Evolutionary conservation across 2,888 invertebrate genomes (phyloP), one percentile per base, ranked within the genome.

Genomic region (Netelia inedita): DNA sequence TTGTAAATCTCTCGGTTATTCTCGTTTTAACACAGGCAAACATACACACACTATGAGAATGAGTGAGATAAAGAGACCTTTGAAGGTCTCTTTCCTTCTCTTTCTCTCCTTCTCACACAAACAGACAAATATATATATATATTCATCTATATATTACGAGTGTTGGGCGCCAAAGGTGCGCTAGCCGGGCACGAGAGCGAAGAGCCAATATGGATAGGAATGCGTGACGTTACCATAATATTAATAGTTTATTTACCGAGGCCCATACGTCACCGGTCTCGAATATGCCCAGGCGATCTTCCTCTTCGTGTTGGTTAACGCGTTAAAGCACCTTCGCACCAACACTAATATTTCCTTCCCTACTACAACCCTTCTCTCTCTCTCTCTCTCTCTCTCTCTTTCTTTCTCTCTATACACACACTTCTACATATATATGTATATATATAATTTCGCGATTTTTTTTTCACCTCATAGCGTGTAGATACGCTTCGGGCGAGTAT

Each of bases 131-230:
- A 66, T 53, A n/a, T 19, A 57, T 57, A 2, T 19, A 57, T 61
- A 69, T 75, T 43, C 35, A n/a, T 19, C 11, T 57, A 2, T 19
- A 57, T 61, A 69, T 75, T 43, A 59, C 66, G 88, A 89, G 86
- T 89, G 88, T 85, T 89, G 82, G 90, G 90, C 91, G 91, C 90
- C 89, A 91, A 88, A 87, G 83, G 87, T 84, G 86, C 86, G 75
- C 74, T 72, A 72, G 75, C 80, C 75, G 88, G 86, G 86, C 89
- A 88, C 89, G 89, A 86, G 82, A 85, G 76, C 79, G 84, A 86
- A 82, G 69, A 92, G 90, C 93, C 93, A 93, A 93, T 93, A 93
- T 93, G 93, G 93, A 93, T 93, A 93, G 93, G 93, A 93, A 93
- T 93, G 93, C 92, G 90, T 92, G 93, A 92, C 91, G 91, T 92